Percentiles rank a stretch among this genome's conserved stretches.
These are phyloP conservation scores for Motacilla tschutschensis DNA, from an alignment of 2,113 vertebrate genomes.

Conservation along the genomic window DNA sequence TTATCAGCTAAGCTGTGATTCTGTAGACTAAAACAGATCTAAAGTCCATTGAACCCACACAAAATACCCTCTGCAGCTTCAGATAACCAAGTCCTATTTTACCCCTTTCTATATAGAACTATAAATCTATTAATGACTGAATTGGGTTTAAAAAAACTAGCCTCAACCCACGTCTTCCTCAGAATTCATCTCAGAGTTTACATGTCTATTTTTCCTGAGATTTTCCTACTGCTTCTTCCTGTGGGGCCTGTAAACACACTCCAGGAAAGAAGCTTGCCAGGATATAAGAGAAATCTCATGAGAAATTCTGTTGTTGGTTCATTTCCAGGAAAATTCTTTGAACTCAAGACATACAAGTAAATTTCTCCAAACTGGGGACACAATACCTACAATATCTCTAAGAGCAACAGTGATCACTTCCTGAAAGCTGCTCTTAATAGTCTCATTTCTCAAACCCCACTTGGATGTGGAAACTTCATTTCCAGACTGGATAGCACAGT, in stretches of 20 bases:
- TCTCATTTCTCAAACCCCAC: background rate
- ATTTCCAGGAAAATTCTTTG: constrained; percentile 44
- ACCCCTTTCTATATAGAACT: background rate
- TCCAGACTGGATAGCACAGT: background rate
- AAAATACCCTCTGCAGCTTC: background rate
- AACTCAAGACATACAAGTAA: background rate
- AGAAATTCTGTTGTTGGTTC: constrained; percentile 43
- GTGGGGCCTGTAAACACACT: constrained; percentile 30
- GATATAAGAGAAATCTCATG: constrained; percentile 45
- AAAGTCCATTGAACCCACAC: background rate
- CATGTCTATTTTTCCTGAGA: constrained; percentile 23
- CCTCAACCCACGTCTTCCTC: background rate
- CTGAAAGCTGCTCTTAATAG: background rate
- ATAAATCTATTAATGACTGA: background rate
- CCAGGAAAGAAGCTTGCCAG: constrained; percentile 53
- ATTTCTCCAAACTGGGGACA: background rate
- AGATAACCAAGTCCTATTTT: background rate
- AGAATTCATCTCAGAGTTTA: constrained; percentile 31
- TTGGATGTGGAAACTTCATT: constrained; percentile 8
- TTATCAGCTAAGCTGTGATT: constrained; percentile 29
- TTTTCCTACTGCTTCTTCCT: constrained; percentile 47
- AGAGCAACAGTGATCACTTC: constrained; percentile 5
- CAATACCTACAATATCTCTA: constrained; percentile 24
- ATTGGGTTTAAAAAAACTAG: background rate
- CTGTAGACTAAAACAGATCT: constrained; percentile 6